Conservation (phyloP, 2,888 invertebrate species). For the Euplagia quadripunctaria region DNA sequence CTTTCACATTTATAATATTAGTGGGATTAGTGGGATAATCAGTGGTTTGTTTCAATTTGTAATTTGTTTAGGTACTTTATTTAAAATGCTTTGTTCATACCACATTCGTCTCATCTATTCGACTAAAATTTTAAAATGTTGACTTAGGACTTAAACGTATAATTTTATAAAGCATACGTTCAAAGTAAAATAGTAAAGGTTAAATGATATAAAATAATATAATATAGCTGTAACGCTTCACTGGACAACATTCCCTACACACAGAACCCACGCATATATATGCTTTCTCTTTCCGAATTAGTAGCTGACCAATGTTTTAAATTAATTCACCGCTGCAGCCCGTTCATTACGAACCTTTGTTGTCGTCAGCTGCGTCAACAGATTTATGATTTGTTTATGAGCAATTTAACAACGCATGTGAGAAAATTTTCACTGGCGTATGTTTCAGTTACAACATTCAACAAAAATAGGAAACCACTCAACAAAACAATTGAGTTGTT, state of each 20-base stretch:
- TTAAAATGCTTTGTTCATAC: neutral
- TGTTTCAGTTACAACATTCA: constrained; percentile 11
- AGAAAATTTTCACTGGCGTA: neutral
- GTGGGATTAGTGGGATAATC: too few relatives aligned
- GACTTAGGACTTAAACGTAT: too few relatives aligned
- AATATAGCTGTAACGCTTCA: constrained; percentile 20
- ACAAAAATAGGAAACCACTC: neutral
- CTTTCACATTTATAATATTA: too few relatives aligned
- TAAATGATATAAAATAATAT: constrained; percentile 21
- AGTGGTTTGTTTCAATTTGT: neutral
- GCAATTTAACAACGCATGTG: constrained; percentile 15
- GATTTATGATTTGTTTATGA: constrained; percentile 47
- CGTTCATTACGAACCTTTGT: constrained; percentile 46
- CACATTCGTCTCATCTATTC: neutral
- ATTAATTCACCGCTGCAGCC: constrained; percentile 49
- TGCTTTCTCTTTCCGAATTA: constrained; percentile 57
- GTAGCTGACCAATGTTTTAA: constrained; percentile 42
- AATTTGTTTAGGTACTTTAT: neutral
- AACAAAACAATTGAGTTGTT: neutral
- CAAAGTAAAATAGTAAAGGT: neutral
- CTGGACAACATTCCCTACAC: constrained; percentile 27
- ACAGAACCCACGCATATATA: constrained; percentile 45
- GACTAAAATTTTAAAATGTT: too few relatives aligned
- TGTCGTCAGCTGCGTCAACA: constrained; percentile 30
- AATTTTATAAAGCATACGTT: too few relatives aligned